These are phyloP conservation scores for Kryptolebias ocellatus DNA, from an alignment of 2,797 vertebrate species.

Conservation along the genomic window DNA sequence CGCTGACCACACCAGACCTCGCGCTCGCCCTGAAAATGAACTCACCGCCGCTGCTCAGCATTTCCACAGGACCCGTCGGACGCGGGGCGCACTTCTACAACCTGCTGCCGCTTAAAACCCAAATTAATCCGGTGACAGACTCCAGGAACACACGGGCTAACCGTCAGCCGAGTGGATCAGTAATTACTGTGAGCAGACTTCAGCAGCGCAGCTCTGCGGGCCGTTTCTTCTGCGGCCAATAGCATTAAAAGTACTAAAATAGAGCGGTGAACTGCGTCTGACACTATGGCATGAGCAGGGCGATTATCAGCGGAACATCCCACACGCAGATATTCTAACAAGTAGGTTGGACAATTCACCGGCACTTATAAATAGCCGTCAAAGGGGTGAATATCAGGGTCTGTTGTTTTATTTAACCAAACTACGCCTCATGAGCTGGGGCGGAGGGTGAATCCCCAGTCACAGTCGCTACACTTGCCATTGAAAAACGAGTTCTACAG, in stretches of 20 bases:
- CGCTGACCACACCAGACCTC: constrained; percentile 58
- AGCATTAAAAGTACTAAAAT: constrained; percentile 19
- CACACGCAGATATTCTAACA: constrained; percentile 44
- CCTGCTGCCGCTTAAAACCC: constrained; percentile 1
- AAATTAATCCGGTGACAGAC: constrained; percentile 19
- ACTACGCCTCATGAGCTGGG: not conserved
- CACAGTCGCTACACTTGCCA: constrained; percentile 37
- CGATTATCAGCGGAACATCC: constrained; percentile 39
- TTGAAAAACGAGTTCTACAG: constrained; percentile 78
- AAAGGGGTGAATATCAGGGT: constrained; percentile 13
- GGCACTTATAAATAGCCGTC: not conserved
- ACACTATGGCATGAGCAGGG: constrained; percentile 25
- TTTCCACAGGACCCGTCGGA: constrained; percentile 55
- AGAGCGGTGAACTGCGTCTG: constrained; percentile 25
- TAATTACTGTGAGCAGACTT: not conserved
- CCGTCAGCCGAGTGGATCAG: constrained; percentile 3
- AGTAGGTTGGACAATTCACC: constrained; percentile 13
- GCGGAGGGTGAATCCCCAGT: constrained; percentile 38
- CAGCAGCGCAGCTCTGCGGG: not conserved
- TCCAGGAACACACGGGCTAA: constrained; percentile 4
- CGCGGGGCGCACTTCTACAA: constrained; percentile 9
- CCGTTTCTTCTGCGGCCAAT: constrained; percentile 8
- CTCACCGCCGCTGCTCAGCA: constrained; percentile 66
- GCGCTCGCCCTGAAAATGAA: constrained; percentile 45
- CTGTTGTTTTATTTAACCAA: constrained; percentile 15